Base-by-base conservation (phyloP, 1,140 invertebrate species). In the Mizuhopecten yessoensis region DNA sequence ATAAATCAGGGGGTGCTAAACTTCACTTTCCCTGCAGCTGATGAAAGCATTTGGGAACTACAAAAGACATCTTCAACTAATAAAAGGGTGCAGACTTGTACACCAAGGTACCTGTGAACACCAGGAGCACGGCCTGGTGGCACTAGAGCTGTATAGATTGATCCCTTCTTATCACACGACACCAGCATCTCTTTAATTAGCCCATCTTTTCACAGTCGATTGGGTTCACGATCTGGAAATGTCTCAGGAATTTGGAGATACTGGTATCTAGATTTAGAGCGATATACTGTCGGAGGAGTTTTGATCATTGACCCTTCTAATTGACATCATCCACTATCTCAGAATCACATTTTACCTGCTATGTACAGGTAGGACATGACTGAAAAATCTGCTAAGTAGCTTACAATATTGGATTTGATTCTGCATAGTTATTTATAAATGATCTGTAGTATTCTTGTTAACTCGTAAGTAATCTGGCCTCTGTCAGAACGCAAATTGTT, bases 191-290 rank as follows among this genome's bases (percentile, higher is more conserved):
- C 57, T 75, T 75, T 75, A 75, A 75, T 75, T 75, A 75, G 5
- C 57, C 57, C 57, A 75, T 75, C 57, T 75, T 75, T 75, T 75
- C 57, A 75, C 57, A 75, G 57, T 75, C 57, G 29, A 75, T 75
- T 75, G n/a, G 57, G n/a, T 75, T 75, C 57, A 75, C 23, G 57
- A 75, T 75, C 57, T 75, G 57, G 57, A 75, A 75, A 75, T 75
- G 57, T 75, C n/a, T 75, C 29, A 75, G 57, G 57, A 75, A 75
- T 75, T 75, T n/a, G 29, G 5, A 29, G 57, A 75, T 75, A 75
- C 57, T 75, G 57, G 23, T 75, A 75, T 75, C n/a, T 75, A 75
- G 57, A 75, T 75, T 29, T 75, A 75, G 57, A 17, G 57, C 23
- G 5, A 75, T 75, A 75, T 75, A 75, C 23, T 75, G n/a, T n/a